phyloP scores from a whole-genome alignment of 2,888 invertebrate genomes.

The Uloborus plumipes region DNA sequence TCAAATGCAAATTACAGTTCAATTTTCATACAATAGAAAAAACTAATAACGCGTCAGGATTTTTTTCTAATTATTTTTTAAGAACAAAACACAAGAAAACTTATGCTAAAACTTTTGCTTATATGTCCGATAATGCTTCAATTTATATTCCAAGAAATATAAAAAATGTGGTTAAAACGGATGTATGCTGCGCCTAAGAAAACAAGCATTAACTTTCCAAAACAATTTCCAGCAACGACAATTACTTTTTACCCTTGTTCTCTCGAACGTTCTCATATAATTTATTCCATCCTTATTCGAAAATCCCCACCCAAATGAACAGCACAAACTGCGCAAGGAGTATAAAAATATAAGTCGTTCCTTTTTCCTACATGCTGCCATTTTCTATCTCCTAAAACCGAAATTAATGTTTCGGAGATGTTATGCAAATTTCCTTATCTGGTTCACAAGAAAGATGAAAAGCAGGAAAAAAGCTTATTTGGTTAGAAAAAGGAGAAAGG shows the following conservation, averaged over 20 bases:
- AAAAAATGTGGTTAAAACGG: constrained; percentile 19
- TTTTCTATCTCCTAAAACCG: constrained; percentile 15
- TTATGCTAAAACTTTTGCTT: no score
- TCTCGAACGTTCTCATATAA: constrained; percentile 24
- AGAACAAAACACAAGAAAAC: no score
- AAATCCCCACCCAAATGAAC: constrained; percentile 21
- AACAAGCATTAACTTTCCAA: constrained; percentile 54
- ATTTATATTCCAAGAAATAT: constrained; percentile 41
- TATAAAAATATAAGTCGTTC: constrained; percentile 36
- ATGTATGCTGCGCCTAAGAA: constrained; percentile 17
- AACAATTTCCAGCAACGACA: constrained; percentile 42
- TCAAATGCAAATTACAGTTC: no score
- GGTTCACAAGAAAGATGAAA: constrained; percentile 27
- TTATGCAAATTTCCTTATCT: constrained; percentile 60
- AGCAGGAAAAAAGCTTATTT: constrained; percentile 16
- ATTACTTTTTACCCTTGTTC: constrained; percentile 43
- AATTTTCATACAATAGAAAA: no score
- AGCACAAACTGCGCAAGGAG: constrained; percentile 13
- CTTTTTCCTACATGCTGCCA: constrained; percentile 10
- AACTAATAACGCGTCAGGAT: no score
- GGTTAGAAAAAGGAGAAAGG: no score
- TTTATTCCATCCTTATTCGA: constrained; percentile 39
- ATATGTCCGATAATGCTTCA: constrained; percentile 39
- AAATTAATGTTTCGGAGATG: constrained; percentile 56
- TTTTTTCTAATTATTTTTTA: no score